Evolutionary conservation across 1,140 invertebrate species (phyloP), one percentile per base, ranked within the genome.

Genomic region (Wiebesia pumilae): DNA sequence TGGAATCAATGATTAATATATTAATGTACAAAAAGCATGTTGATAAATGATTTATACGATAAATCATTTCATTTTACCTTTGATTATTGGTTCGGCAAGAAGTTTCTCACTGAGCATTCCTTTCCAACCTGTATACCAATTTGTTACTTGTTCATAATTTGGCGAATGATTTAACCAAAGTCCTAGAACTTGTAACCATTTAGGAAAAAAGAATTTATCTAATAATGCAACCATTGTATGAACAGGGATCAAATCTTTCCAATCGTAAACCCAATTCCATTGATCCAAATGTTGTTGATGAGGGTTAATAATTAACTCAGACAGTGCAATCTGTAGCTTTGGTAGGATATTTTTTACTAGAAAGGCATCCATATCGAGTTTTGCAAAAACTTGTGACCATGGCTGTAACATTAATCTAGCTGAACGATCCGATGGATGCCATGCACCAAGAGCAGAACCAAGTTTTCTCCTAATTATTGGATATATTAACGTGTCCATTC

Each of bases 401-500:
- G 98, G 98, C 87, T 96, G 95, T 1, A 99, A 94, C 94, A 99
- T 98, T n/a, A 97, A 94, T 89, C 97, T 96, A 0, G 98, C 99
- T 3, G 98, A 99, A 77, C 95, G 95, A 93, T 99, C 98, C 0
- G 97, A 97, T 9, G 98, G 97, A 93, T 98, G 96, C 99, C 99
- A 99, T 51, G 96, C 96, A 0, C 95, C 95, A 54, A 99, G 94
- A 27, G 98, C 98, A 58, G 95, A 95, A 51, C 97, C 96, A 16
- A 99, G 94, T 92, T 99, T 99, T 35, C 98, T 96, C 78, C 99
- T 95, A 86, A 99, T 98, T 40, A 97, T 96, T n/a, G 98, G 97
- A 94, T 98, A 99, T 14, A 99, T 96, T 16, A 95, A 94, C 2
- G 96, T 96, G 89, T 98, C 96, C 89, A 99, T 92, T 75, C 95